Conservation (phyloP, 2,797 vertebrate species). For the Microhierax caerulescens region DNA sequence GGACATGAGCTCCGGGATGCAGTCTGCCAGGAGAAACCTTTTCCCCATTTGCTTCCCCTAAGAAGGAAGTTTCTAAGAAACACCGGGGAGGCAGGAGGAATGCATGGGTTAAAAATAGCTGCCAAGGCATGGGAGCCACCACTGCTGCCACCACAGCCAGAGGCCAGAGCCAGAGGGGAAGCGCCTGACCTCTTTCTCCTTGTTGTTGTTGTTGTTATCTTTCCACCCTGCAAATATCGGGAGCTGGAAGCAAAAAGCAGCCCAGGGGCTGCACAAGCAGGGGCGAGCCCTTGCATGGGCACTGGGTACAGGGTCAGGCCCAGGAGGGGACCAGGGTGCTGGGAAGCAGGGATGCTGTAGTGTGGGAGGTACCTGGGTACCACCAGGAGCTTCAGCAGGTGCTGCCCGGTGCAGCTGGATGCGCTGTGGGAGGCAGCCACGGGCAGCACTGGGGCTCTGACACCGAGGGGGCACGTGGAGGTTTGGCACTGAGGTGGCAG, state of each 20-base stretch:
- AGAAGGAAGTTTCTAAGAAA: background rate
- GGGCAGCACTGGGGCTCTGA: background rate
- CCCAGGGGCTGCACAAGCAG: background rate
- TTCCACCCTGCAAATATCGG: rapidly evolving
- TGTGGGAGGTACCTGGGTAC: rapidly evolving
- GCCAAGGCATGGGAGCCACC: background rate
- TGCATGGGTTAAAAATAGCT: background rate
- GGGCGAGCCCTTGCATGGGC: background rate
- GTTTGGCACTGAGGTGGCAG: background rate
- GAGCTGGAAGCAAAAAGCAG: background rate
- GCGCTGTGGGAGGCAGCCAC: rapidly evolving
- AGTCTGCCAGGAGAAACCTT: background rate
- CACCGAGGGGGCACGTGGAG: background rate
- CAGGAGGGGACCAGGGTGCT: rapidly evolving
- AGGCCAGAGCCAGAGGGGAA: background rate
- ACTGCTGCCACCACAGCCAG: rapidly evolving
- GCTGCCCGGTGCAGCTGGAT: background rate
- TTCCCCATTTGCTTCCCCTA: background rate
- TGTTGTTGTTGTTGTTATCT: background rate
- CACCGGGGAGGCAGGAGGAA: background rate
- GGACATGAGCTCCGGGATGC: rapidly evolving
- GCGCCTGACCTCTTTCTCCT: background rate
- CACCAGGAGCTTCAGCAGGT: background rate
- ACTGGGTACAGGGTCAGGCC: background rate
- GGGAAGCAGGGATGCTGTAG: background rate